phyloP scores from a whole-genome alignment of 2,797 vertebrate genomes.

The Catostomus latipinnis region DNA sequence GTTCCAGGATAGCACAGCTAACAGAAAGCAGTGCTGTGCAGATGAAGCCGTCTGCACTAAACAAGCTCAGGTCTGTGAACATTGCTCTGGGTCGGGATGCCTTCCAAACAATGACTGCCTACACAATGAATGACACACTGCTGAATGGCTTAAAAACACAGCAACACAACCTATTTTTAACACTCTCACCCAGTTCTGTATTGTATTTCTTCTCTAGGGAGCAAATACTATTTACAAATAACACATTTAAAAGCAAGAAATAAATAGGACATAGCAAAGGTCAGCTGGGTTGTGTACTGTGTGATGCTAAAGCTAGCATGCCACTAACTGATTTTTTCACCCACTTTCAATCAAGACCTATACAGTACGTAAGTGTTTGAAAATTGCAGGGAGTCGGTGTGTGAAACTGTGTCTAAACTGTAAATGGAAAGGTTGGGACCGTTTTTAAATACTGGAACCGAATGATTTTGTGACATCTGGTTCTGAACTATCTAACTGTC shows the following conservation, averaged over 20 bases:
- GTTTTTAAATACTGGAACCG: too few species aligned
- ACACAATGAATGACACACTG: background rate
- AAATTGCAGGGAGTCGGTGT: too few species aligned
- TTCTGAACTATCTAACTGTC: too few species aligned
- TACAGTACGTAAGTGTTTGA: too few species aligned
- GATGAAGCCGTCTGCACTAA: background rate
- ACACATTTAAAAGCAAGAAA: slow-evolving; percentile 6
- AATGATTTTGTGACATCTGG: too few species aligned
- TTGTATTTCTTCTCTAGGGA: background rate
- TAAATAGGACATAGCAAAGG: background rate
- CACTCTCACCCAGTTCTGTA: background rate
- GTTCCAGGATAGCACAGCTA: background rate
- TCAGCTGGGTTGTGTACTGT: background rate
- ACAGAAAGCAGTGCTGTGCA: background rate
- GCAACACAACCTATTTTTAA: slow-evolving; percentile 7
- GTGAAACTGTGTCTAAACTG: too few species aligned
- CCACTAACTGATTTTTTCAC: background rate
- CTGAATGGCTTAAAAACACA: slow-evolving; percentile 1
- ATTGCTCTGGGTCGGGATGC: background rate
- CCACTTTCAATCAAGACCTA: background rate
- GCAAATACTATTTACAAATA: background rate
- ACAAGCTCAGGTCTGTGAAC: background rate
- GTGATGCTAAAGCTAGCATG: background rate
- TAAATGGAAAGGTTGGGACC: too few species aligned
- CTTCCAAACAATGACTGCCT: background rate